Evolutionary conservation across 2,113 vertebrate species (phyloP), one percentile per base, ranked within the genome.

Genomic region (Stegastes partitus): DNA sequence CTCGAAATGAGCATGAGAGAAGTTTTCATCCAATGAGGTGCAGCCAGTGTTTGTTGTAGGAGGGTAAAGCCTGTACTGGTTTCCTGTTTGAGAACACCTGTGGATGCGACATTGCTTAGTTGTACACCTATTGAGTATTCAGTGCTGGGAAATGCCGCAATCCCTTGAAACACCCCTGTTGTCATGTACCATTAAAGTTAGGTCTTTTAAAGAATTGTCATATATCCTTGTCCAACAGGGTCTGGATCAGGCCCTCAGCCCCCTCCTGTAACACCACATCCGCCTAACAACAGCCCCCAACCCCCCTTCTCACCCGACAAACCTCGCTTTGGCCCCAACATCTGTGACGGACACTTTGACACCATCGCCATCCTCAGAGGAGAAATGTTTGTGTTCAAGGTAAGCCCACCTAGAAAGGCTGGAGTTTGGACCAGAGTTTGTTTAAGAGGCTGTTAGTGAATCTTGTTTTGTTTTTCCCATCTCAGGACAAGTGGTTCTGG

Each of bases 321-420:
- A 39, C 92, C 93, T 37, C 82, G 72, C 42, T 95, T 93, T 2
- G 96, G 95, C 22, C 97, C 97, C 49, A 94, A 96, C 86, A 95
- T 97, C 90, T 98, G 97, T 22, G 95, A 96, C 0, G 96, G 97
- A n/a, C 95, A 96, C 87, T 97, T 97, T 64, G 97, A 97, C 88
- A 96, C 96, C 0, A 95, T 98, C 22, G 94, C 87, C 19, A 92
- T 96, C 84, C 92, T 98, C 16, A 94, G 97, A 72, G 97, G 96
- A 72, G 97, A 98, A 88, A 97, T 97, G 96, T 97, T 97, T 88
- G 95, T 98, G 42, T 98, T 97, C 84, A 97, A 97, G 96, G 97
- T 98, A 76, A 77, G 58, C 11, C 2, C 1, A 1, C 3, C 0
- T 8, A 19, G 8, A 5, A 9, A 51, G 4, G 11, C 14, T 45